Conservation (phyloP, 30 jellyfish, hydroid and myxozoan genomes). For the Turritopsis dohrnii region DNA sequence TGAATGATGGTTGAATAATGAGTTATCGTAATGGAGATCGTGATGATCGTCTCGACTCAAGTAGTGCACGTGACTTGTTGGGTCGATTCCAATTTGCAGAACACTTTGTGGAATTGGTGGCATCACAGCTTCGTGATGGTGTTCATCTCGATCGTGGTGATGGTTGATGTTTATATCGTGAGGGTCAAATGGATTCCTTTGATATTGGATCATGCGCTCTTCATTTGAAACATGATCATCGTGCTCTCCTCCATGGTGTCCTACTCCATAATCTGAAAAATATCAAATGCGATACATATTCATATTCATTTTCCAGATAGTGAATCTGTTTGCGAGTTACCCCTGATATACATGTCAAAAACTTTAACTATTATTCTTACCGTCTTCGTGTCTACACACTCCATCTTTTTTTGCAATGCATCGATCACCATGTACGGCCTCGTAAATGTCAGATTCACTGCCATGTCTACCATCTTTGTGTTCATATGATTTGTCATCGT, state of each 20-base stretch:
- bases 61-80: conserved; percentile 15
- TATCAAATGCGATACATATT: neutral
- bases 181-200: conserved; percentile 26
- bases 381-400: neutral
- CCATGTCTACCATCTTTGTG: neutral
- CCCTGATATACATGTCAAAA: neutral
- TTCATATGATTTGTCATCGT: neutral
- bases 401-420: conserved; percentile 9
- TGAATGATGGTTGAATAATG: neutral
- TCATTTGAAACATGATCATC: neutral
- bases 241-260: conserved; percentile 2
- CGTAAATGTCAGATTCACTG: conserved; percentile 12
- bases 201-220: conserved; percentile 23
- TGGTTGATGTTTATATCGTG: conserved; percentile 8
- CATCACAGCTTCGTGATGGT: conserved; percentile 30
- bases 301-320: neutral
- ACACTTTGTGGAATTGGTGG: conserved; percentile 21
- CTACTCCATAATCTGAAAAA: neutral
- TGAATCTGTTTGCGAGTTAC: neutral
- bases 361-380: neutral
- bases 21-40: conserved; percentile 20
- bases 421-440: conserved; percentile 19
- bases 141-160: conserved; percentile 27
- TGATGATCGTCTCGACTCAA: conserved; percentile 13
- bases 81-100: conserved; percentile 13